phyloP scores from a whole-genome alignment of 2,797 vertebrate genomes.

The Moxostoma hubbsi region DNA sequence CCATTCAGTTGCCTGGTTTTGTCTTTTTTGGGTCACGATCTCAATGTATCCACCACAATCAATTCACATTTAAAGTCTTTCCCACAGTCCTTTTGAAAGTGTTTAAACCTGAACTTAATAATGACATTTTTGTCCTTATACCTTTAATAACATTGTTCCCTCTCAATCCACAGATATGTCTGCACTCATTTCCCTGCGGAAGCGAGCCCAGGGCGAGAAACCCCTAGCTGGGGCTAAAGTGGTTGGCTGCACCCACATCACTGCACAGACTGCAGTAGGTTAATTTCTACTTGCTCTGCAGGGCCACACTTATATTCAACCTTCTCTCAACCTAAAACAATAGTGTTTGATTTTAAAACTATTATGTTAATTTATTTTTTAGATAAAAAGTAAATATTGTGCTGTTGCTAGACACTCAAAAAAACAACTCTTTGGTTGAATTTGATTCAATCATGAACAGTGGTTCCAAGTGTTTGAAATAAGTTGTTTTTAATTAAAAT shows the following conservation, averaged over 20 bases:
- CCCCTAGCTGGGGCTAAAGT: conserved; percentile 97
- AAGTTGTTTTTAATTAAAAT: no score
- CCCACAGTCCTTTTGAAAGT: not conserved
- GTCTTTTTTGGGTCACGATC: conserved; percentile 16
- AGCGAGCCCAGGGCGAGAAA: conserved; percentile 97
- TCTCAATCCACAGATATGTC: conserved; percentile 89
- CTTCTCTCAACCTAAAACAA: not conserved
- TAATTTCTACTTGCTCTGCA: not conserved
- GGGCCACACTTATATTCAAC: not conserved
- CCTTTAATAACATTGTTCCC: conserved; percentile 46
- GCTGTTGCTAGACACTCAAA: not conserved
- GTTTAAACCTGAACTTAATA: not conserved
- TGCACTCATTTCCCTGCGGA: conserved; percentile 96
- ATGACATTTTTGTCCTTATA: not conserved
- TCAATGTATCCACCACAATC: not conserved
- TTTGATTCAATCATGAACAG: no score
- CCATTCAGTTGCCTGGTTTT: not conserved
- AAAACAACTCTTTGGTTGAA: no score
- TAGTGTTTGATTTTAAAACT: not conserved
- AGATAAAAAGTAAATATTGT: not conserved
- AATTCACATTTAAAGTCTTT: not conserved
- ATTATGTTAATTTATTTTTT: not conserved
- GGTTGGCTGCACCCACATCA: conserved; percentile 98
- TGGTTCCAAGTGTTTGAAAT: no score
- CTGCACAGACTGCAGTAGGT: conserved; percentile 96